Percentiles rank a stretch among this genome's conserved stretches.
Conservation (phyloP, 2,888 invertebrate genomes). For the Drosophila demipolita region DNA sequence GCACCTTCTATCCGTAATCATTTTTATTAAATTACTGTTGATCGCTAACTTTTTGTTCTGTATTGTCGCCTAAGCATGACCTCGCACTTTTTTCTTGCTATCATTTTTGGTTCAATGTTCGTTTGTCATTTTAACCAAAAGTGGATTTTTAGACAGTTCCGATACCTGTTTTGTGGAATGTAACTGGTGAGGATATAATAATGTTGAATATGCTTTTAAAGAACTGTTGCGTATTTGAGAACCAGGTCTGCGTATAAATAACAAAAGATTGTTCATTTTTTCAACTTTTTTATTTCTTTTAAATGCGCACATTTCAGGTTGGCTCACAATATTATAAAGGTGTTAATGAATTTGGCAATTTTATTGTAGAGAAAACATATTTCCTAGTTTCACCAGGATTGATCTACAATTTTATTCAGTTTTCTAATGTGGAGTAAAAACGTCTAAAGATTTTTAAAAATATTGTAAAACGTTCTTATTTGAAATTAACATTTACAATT, state of each 20-base stretch:
- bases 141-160: neutral
- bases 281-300: neutral
- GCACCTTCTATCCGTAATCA: neutral
- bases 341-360: neutral
- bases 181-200: neutral
- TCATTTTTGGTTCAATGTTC: neutral
- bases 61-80: conserved; percentile 8
- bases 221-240: neutral
- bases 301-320: neutral
- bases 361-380: neutral
- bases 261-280: neutral
- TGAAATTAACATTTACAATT: neutral
- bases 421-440: neutral
- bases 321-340: neutral
- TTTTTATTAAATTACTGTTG: conserved; percentile 1
- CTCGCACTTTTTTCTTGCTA: neutral
- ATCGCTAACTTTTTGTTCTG: neutral
- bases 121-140: neutral
- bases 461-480: neutral
- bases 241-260: neutral
- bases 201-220: neutral
- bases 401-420: neutral
- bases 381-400: neutral
- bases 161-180: conserved; percentile 14
- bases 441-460: too few relatives aligned